Conservation (phyloP, 2,113 vertebrate species). For the Xyrauchen texanus region DNA sequence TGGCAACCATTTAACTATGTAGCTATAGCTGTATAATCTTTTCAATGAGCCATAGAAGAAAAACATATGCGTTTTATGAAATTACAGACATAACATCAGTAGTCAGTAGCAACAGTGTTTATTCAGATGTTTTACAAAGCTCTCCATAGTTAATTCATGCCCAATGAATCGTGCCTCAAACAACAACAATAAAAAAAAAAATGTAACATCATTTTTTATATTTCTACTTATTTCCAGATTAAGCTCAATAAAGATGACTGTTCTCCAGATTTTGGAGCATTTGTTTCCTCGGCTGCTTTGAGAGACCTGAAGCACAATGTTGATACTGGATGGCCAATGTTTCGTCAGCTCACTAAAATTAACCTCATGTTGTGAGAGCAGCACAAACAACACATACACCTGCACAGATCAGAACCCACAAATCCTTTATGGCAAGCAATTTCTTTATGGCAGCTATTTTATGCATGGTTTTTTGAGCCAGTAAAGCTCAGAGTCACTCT, state of each 20-base stretch:
- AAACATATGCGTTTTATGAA: conserved; percentile 19
- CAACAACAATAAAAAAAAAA: neutral
- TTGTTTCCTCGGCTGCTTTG: neutral
- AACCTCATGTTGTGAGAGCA: neutral
- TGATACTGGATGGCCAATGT: conserved; percentile 34
- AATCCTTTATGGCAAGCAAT: neutral
- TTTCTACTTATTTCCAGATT: conserved; percentile 3
- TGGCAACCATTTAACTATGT: neutral
- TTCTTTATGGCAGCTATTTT: no score
- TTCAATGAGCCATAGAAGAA: conserved; percentile 15
- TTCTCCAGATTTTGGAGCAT: neutral
- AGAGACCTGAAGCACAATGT: neutral
- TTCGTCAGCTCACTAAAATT: conserved; percentile 26
- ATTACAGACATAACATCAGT: neutral
- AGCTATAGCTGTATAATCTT: neutral
- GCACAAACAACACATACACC: conserved; percentile 26
- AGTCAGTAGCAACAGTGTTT: conserved; percentile 21
- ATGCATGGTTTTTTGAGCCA: no score
- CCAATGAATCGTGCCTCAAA: conserved; percentile 9
- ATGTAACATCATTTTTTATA: neutral
- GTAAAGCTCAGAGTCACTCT: no score
- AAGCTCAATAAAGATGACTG: conserved; percentile 30
- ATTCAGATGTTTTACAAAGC: conserved; percentile 19
- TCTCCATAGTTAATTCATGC: conserved; percentile 3
- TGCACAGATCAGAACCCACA: neutral